A percentile compares a stretch with the other conserved stretches of the same genome.
Conservation (phyloP, 2,113 vertebrate genomes). For the Mungos mungo region DNA sequence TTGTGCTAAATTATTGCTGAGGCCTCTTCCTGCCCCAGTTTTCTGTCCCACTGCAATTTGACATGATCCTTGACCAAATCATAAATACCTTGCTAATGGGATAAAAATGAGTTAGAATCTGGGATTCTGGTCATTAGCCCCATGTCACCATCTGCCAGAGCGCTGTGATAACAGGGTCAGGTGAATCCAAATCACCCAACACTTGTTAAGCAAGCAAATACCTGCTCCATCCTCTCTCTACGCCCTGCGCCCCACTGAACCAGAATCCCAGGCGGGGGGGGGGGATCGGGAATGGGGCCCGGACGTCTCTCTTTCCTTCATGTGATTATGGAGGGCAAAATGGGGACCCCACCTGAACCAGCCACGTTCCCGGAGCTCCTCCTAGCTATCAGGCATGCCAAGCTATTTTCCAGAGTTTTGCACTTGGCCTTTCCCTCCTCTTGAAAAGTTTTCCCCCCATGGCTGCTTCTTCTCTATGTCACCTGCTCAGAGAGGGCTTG, state of each 20-base stretch:
- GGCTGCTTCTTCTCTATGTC: neutral
- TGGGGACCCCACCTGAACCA: neutral
- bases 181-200: neutral
- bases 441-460: neutral
- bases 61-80: constrained; percentile 20
- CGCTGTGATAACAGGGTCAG: constrained; percentile 3
- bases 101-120: constrained; percentile 60
- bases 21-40: neutral
- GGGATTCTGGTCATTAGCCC: constrained; percentile 59
- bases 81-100: constrained; percentile 57
- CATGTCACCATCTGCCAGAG: constrained; percentile 64
- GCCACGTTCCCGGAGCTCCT: neutral
- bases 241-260: rapidly evolving
- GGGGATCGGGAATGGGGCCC: neutral
- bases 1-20: constrained; percentile 13
- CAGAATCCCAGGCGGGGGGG: neutral
- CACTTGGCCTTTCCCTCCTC: neutral
- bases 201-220: neutral
- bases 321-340: neutral
- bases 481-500: neutral
- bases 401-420: neutral
- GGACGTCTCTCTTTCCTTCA: neutral
- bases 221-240: neutral
- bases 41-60: neutral
- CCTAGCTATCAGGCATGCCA: neutral